A percentile compares a stretch with the other conserved stretches of the same genome.
Evolutionary conservation across 2,888 invertebrate genomes (phyloP).

Genomic region (Hanleya hanleyi): DNA sequence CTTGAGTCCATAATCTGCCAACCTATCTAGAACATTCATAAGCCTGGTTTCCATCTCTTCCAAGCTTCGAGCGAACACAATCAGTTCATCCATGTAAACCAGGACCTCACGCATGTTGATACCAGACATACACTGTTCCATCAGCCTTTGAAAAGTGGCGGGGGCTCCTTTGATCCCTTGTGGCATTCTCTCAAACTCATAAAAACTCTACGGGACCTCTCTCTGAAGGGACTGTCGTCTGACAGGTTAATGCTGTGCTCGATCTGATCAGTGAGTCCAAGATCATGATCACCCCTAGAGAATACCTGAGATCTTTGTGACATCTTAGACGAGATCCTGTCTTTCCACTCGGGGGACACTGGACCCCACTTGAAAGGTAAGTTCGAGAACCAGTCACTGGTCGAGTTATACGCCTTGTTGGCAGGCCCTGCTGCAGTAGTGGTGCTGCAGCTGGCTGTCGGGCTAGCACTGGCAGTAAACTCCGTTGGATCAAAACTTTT

Average conservation of each 20-base stretch:
- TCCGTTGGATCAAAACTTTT: neutral
- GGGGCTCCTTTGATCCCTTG: constrained; percentile 13
- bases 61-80: constrained; percentile 3
- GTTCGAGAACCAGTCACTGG: neutral
- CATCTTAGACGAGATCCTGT: neutral
- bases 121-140: constrained; percentile 6
- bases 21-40: constrained; percentile 2
- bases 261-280: neutral
- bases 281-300: neutral
- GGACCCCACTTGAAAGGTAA: neutral
- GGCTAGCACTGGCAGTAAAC: neutral
- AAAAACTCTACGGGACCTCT: constrained; percentile 2
- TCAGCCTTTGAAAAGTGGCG: constrained; percentile 11
- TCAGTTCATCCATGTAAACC: constrained; percentile 18
- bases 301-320: neutral
- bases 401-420: too few relatives aligned
- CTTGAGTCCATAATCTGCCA: constrained; percentile 2
- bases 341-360: neutral
- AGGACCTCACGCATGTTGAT: neutral
- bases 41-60: constrained; percentile 4
- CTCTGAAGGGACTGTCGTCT: neutral
- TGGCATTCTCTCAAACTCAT: constrained; percentile 3
- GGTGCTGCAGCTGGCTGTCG: too few relatives aligned
- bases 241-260: neutral
- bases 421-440: too few relatives aligned